A percentile compares a stretch with the other conserved stretches of the same genome.
Evolutionary conservation across 2,113 vertebrate species (phyloP).

Genomic region (Natator depressus): DNA sequence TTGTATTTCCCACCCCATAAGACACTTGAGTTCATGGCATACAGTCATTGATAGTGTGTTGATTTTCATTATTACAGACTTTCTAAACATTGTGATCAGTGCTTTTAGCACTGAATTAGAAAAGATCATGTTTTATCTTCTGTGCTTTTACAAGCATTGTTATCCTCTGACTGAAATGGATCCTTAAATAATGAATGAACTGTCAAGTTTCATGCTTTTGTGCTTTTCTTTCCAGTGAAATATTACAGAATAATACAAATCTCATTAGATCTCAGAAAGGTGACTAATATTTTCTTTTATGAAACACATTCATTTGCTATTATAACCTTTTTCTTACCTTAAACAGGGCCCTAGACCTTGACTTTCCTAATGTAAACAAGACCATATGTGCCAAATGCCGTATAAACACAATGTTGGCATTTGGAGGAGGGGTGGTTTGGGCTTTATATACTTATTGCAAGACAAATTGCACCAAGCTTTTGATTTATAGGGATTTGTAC

Average conservation of each 20-base stretch:
- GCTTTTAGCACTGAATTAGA: not conserved
- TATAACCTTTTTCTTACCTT: not conserved
- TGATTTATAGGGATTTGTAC: slow-evolving; percentile 39
- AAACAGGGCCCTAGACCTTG: fast-evolving
- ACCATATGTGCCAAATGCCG: not conserved
- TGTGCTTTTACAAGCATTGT: not conserved
- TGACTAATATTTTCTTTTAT: not conserved
- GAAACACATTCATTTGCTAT: not conserved
- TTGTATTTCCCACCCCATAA: fast-evolving
- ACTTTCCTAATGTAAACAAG: not conserved
- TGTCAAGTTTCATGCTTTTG: fast-evolving
- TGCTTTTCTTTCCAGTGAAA: not conserved
- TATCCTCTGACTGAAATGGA: not conserved
- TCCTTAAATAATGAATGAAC: not conserved
- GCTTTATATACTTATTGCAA: not conserved
- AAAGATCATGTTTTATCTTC: not conserved
- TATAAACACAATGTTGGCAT: not conserved
- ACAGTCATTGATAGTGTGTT: not conserved
- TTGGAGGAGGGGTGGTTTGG: not conserved
- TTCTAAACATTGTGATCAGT: fast-evolving
- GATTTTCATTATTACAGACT: fast-evolving
- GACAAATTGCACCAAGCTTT: slow-evolving; percentile 14
- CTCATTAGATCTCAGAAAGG: not conserved
- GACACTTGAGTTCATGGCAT: not conserved
- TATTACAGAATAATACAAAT: not conserved